Evolutionary conservation across 2,888 invertebrate species (phyloP).

Genomic region (Cephus sareptanus): DNA sequence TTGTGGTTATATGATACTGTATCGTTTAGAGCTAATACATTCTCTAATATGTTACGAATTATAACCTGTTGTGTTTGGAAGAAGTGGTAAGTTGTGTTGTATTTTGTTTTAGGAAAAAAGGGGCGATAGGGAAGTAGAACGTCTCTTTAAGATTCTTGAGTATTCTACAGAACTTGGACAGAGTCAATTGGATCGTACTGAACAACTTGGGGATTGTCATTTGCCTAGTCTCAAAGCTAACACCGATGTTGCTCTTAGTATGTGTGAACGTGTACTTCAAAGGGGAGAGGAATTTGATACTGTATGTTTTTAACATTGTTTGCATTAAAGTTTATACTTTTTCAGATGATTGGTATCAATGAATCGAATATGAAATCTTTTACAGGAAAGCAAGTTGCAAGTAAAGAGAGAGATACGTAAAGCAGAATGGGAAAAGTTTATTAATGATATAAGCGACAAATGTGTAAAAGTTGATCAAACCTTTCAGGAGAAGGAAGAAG

Average conservation of each 20-base stretch:
- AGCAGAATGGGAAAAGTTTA: slow-evolving; percentile 78
- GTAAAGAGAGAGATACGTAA: slow-evolving; percentile 69
- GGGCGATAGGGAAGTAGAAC: slow-evolving; percentile 82
- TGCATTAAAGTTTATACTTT: neutral
- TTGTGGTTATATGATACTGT: neutral
- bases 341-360: neutral
- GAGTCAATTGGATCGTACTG: slow-evolving; percentile 77
- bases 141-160: slow-evolving; percentile 81
- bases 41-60: neutral
- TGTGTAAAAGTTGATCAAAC: slow-evolving; percentile 81
- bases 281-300: slow-evolving; percentile 70
- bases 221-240: slow-evolving; percentile 75
- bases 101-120: slow-evolving; percentile 74
- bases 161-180: slow-evolving; percentile 82
- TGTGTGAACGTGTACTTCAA: slow-evolving; percentile 73
- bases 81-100: neutral
- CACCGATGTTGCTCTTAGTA: slow-evolving; percentile 73
- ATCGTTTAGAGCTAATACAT: neutral
- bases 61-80: neutral
- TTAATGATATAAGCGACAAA: slow-evolving; percentile 81
- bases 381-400: slow-evolving; percentile 67
- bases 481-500: slow-evolving; percentile 83
- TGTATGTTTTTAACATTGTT: slow-evolving; percentile 61
- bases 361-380: slow-evolving; percentile 25
- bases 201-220: slow-evolving; percentile 71